phyloP scores from a whole-genome alignment of 2,113 vertebrate species.

The Malurus cyaneus region DNA sequence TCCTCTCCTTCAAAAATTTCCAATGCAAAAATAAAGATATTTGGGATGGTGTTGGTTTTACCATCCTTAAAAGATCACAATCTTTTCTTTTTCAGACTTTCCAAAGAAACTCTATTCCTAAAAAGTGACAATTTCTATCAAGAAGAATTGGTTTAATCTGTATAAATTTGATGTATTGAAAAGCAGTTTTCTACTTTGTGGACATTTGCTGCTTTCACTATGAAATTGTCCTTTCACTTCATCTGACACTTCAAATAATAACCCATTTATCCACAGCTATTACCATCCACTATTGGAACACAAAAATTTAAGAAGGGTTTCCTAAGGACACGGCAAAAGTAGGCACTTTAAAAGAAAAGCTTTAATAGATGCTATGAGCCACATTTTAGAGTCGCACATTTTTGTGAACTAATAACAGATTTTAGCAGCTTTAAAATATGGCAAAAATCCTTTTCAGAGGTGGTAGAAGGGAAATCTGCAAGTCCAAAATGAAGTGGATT shows the following conservation, averaged over 20 bases:
- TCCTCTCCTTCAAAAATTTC: neutral
- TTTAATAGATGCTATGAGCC: neutral
- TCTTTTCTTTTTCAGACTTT: neutral
- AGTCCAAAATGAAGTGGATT: neutral
- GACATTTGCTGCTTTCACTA: neutral
- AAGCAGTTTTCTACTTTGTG: neutral
- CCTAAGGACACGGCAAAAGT: neutral
- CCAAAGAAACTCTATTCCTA: neutral
- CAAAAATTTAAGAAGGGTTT: neutral
- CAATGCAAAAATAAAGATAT: neutral
- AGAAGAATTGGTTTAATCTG: neutral
- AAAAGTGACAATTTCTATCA: neutral
- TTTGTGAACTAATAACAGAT: neutral
- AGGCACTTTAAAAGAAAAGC: neutral
- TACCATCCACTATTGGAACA: neutral
- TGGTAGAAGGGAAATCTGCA: neutral
- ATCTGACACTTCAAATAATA: neutral
- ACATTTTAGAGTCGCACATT: neutral
- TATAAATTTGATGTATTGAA: neutral
- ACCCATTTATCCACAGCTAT: neutral
- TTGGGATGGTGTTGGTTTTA: neutral
- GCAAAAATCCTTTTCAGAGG: neutral
- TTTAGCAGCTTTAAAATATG: neutral
- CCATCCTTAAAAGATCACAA: neutral
- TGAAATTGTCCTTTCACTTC: neutral